Evolutionary conservation across 2,888 invertebrate genomes (phyloP), one percentile per base, ranked within the genome.

Genomic region (Leuctra nigra): DNA sequence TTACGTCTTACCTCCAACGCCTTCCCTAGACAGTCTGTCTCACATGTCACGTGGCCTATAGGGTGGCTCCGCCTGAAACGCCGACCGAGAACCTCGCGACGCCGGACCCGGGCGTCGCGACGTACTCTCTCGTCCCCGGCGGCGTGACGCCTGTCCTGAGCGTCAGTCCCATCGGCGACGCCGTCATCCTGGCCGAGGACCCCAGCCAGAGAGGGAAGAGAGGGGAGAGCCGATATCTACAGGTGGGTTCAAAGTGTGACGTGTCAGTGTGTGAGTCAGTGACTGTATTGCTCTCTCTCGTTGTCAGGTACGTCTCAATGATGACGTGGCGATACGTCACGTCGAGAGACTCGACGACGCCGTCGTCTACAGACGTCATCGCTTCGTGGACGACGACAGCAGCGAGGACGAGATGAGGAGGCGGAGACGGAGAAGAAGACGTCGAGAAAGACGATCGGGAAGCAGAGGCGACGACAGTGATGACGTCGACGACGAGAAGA

Each of bases 231-330:
- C 52, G 61, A 14, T 54, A 53, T 16, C 35, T 58, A n/a, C 58
- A 59, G 59, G 57, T 60, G 13, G 13, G 7, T 44, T 20, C 23
- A 22, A 44, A 48, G 20, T 16, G 13, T 2, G 23, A 3, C 2
- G 4, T 47, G 2, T 4, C 24, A 25, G 14, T n/a, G 13, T 47
- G 1, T 54, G 29, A 9, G 14, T 18, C 24, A 41, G 13, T 44
- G 18, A 11, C 39, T 18, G 3, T 14, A 35, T 35, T 35, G 11
- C 35, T 35, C 13, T 13, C n/a, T n/a, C n/a, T n/a, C n/a, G n/a
- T n/a, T n/a, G n/a, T n/a, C 55, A 71, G 64, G 62, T 73, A 2
- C 69, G 70, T 16, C 60, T 70, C 29, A 70, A 67, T 54, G 66
- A 66, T 41, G 66, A 66, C 57, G 61, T 66, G 29, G 64, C 64